A percentile compares a stretch with the other conserved stretches of the same genome.
These are phyloP conservation scores for Ennomos fuscantarius DNA, from an alignment of 2,888 invertebrate genomes.

Conservation along the genomic window DNA sequence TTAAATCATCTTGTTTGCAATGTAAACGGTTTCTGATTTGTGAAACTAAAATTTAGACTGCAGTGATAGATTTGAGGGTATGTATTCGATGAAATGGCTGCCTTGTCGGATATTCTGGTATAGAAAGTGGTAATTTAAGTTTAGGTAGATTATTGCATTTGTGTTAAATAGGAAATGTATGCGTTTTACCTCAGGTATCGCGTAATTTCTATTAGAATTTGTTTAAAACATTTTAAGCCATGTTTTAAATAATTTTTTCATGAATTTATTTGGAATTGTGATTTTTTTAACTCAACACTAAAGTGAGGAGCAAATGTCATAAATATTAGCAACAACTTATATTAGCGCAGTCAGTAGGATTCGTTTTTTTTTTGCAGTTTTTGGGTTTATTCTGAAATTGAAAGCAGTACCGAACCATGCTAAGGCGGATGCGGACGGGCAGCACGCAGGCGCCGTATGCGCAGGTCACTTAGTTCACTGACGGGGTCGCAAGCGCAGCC, in stretches of 20 bases:
- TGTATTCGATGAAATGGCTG: slow-evolving; percentile 10
- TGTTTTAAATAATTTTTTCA: no score
- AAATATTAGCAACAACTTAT: no score
- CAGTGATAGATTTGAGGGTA: background rate
- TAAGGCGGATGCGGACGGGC: slow-evolving; percentile 50
- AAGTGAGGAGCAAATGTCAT: no score
- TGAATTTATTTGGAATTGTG: no score
- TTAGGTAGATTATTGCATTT: no score
- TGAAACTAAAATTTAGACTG: background rate
- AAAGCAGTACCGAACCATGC: slow-evolving; percentile 51
- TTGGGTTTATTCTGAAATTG: slow-evolving; percentile 2
- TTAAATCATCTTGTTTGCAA: background rate
- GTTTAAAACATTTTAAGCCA: no score
- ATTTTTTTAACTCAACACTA: no score
- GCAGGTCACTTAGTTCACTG: slow-evolving; percentile 64
- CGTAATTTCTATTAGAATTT: no score
- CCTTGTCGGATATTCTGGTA: background rate
- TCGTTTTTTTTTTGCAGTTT: slow-evolving; percentile 16
- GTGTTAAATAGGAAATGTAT: background rate
- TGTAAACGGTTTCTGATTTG: background rate
- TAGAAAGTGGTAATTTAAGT: no score
- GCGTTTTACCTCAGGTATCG: no score
- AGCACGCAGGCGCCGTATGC: slow-evolving; percentile 53
- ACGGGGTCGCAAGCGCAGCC: slow-evolving; percentile 35
- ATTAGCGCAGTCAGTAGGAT: no score